These are phyloP conservation scores for Noctilio leporinus DNA, from an alignment of 2,113 vertebrate species.

Conservation along the genomic window DNA sequence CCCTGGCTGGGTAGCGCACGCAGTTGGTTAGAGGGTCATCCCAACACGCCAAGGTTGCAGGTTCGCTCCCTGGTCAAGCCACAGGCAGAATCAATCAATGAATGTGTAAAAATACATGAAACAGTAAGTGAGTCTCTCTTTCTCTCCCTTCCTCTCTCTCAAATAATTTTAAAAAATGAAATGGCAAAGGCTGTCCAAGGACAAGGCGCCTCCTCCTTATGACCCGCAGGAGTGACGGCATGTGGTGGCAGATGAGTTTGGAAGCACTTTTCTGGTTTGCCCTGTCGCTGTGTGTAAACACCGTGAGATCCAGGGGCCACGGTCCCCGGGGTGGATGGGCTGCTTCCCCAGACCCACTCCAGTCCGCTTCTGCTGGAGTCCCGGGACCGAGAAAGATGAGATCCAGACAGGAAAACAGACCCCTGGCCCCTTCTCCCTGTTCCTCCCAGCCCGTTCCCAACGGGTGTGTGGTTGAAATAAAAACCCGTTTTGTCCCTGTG, in stretches of 20 bases:
- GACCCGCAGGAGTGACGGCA: accelerated
- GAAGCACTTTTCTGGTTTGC: background rate
- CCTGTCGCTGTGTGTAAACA: background rate
- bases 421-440: background rate
- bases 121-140: too few relatives aligned
- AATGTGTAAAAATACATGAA: too few relatives aligned
- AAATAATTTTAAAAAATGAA: background rate
- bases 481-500: too few relatives aligned
- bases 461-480: background rate
- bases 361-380: background rate
- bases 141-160: too few relatives aligned
- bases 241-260: background rate
- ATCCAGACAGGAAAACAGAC: background rate
- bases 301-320: accelerated
- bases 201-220: accelerated
- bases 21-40: too few relatives aligned
- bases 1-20: too few relatives aligned
- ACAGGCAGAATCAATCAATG: too few relatives aligned
- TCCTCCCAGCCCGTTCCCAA: too few relatives aligned
- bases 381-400: background rate
- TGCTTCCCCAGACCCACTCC: background rate
- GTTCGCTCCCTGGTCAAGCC: too few relatives aligned
- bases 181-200: background rate
- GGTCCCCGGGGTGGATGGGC: too few relatives aligned
- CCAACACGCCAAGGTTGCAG: too few relatives aligned